Evolutionary conservation across 2,113 vertebrate species (phyloP).

Genomic region (Bombycilla garrulus): DNA sequence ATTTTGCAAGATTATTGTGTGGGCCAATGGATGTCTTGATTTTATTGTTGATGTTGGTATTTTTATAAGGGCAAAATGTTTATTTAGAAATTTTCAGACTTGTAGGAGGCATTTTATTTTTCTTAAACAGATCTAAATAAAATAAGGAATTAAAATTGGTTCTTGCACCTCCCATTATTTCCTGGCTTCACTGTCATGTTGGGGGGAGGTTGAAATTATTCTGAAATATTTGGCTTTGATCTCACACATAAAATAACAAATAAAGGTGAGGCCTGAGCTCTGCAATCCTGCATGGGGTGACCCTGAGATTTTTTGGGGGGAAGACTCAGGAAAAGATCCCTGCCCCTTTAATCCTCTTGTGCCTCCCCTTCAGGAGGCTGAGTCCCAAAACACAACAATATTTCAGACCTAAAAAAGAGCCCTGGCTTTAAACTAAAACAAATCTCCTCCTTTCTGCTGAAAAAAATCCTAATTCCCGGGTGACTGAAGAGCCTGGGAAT

Average conservation of each 20-base stretch:
- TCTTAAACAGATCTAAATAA: not conserved
- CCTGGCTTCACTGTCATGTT: not conserved
- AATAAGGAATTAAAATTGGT: not conserved
- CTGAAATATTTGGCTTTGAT: not conserved
- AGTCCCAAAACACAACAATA: not conserved
- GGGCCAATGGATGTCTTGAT: not conserved
- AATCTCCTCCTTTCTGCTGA: not conserved
- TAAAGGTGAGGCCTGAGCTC: not conserved
- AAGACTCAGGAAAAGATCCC: not conserved
- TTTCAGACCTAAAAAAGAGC: not conserved
- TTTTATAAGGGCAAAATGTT: constrained; percentile 14
- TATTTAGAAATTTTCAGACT: not conserved
- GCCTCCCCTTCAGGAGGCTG: not conserved
- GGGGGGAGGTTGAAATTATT: not conserved
- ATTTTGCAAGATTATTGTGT: not conserved
- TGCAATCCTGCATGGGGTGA: not conserved
- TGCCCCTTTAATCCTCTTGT: not conserved
- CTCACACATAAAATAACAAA: not conserved
- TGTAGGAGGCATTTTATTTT: not conserved
- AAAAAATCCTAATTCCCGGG: not conserved
- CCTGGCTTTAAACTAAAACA: not conserved
- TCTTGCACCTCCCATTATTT: not conserved
- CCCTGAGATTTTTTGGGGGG: not conserved
- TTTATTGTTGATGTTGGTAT: not conserved
- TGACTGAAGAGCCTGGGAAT: not conserved